A percentile compares a stretch with the other conserved stretches of the same genome.
Evolutionary conservation across 2,888 invertebrate genomes (phyloP).

Genomic region (Gibbula magus): DNA sequence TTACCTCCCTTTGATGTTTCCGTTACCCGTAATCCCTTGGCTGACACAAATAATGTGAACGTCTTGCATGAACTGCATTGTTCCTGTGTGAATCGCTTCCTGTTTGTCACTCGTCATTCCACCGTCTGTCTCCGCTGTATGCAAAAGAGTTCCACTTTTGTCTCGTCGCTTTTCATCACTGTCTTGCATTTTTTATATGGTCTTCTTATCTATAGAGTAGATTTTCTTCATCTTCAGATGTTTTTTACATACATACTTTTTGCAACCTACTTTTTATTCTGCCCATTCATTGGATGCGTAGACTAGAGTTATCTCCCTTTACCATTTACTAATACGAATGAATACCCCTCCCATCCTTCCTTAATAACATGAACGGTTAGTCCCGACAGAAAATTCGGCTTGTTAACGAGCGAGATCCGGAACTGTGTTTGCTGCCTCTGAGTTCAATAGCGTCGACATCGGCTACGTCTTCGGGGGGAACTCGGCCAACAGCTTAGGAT

Average conservation of each 20-base stretch:
- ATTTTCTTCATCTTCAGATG: slow-evolving; percentile 23
- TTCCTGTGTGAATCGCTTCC: no score
- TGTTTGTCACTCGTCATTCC: no score
- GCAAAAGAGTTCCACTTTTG: not conserved
- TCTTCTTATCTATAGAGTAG: not conserved
- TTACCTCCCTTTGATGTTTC: not conserved
- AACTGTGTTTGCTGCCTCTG: not conserved
- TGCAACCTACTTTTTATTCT: slow-evolving; percentile 7
- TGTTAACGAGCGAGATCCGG: slow-evolving; percentile 18
- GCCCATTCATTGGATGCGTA: slow-evolving; percentile 1
- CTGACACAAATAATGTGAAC: not conserved
- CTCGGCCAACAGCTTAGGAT: not conserved
- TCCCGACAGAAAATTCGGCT: slow-evolving; percentile 23
- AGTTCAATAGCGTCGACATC: slow-evolving; percentile 1
- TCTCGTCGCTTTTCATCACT: not conserved
- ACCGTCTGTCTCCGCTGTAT: no score
- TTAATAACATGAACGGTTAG: slow-evolving; percentile 21
- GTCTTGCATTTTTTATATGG: no score
- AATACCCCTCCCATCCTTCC: slow-evolving; percentile 20
- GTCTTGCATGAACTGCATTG: not conserved
- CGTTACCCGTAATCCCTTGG: not conserved
- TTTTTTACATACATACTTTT: slow-evolving; percentile 5
- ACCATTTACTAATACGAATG: slow-evolving; percentile 20
- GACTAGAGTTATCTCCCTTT: slow-evolving; percentile 14
- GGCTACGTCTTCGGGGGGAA: not conserved